Base-by-base conservation (phyloP, 2,888 invertebrate species). In the Aspidiotus destructor region DNA sequence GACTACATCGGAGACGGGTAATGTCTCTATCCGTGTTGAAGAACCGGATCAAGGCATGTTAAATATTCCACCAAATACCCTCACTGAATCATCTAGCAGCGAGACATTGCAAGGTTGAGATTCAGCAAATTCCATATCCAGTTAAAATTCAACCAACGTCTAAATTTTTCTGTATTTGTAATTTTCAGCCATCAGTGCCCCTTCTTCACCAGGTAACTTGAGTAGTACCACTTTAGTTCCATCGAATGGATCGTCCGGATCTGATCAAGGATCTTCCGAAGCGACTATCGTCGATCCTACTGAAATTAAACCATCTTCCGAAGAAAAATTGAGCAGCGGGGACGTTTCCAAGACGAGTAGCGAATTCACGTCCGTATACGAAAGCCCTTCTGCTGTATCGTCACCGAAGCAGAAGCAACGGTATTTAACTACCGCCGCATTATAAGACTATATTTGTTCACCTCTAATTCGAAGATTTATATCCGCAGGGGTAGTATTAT, bases 151-250 rank as follows among this genome's bases (percentile, higher is more conserved):
- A 17, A 60, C 8, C n/a, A n/a, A 15, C 53, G 28, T 1, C 16
- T 16, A 54, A 8, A 11, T 60, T 55, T 61, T 42, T 17, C 2
- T n/a, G 6, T 11, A 10, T 65, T 41, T 42, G 10, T 52, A 41
- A 8, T 63, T 65, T 60, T 61, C 42, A 69, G 69, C 69, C 17
- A 57, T 55, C 0, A 69, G 69, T 74, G 82, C 82, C 0, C 87
- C 87, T 40, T 85, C 83, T 3, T 88, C 88, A 0, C 88, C 88
- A 0, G 86, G 88, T 57, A 88, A 86, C 69, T 77, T 87, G 15
- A 88, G 88, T 74, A 86, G 87, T 10, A 84, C 85, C 0, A 89
- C 88, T 0, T 75, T 88, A 60, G 83, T 88, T 0, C 68, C 71
- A n/a, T 70, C 54, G 3, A 67, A 61, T 41, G 42, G 44, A 6